Evolutionary conservation across 2,797 vertebrate genomes (phyloP).

Genomic region (Syndactyla subalaris): DNA sequence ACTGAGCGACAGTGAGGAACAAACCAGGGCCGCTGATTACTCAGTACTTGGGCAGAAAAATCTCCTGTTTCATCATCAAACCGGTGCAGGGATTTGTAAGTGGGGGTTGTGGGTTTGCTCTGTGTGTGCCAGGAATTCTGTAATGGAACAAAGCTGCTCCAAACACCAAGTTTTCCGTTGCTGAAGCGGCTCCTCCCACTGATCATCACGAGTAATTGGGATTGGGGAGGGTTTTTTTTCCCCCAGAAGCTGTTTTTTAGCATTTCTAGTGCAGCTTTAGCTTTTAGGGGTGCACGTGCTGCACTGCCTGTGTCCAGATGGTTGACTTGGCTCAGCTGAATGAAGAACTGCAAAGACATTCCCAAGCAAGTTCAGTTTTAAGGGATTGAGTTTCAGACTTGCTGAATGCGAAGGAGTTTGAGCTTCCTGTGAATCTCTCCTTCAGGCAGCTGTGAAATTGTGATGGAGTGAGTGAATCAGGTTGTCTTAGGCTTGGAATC

Average conservation of each 20-base stretch:
- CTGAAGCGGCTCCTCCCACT: neutral
- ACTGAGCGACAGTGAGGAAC: neutral
- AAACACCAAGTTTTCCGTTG: neutral
- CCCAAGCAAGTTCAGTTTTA: neutral
- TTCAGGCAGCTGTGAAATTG: neutral
- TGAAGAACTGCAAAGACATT: neutral
- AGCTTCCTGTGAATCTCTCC: neutral
- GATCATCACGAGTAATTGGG: accelerated
- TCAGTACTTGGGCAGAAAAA: neutral
- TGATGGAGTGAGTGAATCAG: neutral
- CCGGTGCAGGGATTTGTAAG: neutral
- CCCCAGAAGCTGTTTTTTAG: neutral
- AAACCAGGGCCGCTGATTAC: neutral
- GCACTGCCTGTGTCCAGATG: neutral
- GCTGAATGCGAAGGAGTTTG: neutral
- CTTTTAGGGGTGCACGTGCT: neutral
- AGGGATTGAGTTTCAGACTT: neutral
- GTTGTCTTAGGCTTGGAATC: neutral
- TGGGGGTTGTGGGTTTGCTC: neutral
- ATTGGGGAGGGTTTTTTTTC: neutral
- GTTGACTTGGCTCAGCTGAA: neutral
- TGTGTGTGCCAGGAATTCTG: neutral
- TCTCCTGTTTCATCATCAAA: neutral
- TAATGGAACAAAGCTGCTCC: neutral
- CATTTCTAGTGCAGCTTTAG: neutral